Percentiles rank a stretch among this genome's conserved stretches.
Conservation (phyloP, 2,797 vertebrate species). For the Urocyon cinereoargenteus region DNA sequence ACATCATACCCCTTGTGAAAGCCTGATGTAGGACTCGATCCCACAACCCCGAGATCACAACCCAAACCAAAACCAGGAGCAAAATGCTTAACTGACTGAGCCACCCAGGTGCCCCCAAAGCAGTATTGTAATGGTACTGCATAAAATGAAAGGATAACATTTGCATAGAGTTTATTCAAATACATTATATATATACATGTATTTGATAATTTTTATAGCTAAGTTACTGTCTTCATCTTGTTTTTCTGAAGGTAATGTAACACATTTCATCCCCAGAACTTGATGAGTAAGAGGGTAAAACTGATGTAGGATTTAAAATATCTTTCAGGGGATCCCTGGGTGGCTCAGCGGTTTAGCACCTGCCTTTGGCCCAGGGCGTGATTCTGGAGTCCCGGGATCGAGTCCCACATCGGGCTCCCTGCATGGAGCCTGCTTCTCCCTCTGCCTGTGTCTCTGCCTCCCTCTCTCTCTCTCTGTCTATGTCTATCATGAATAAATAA, state of each 20-base stretch:
- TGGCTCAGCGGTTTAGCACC: neutral
- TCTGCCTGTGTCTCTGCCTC: no score
- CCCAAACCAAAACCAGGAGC: neutral
- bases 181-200: neutral
- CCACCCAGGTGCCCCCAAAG: neutral
- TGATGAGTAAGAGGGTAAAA: conserved; percentile 50
- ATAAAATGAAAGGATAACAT: neutral
- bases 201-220: conserved; percentile 54
- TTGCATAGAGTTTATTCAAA: neutral
- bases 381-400: no score
- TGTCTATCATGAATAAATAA: no score
- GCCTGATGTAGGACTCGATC: neutral
- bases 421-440: no score
- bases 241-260: conserved; percentile 61
- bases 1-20: neutral
- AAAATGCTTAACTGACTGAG: neutral
- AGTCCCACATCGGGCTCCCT: no score
- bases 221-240: conserved; percentile 54
- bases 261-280: conserved; percentile 29
- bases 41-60: neutral
- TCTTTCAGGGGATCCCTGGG: conserved; percentile 36
- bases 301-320: conserved; percentile 57
- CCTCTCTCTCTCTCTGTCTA: no score
- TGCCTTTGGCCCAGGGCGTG: no score
- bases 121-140: conserved; percentile 24